A percentile compares a stretch with the other conserved stretches of the same genome.
Conservation (phyloP, 2,888 invertebrate species). For the Xestia c-nigrum region DNA sequence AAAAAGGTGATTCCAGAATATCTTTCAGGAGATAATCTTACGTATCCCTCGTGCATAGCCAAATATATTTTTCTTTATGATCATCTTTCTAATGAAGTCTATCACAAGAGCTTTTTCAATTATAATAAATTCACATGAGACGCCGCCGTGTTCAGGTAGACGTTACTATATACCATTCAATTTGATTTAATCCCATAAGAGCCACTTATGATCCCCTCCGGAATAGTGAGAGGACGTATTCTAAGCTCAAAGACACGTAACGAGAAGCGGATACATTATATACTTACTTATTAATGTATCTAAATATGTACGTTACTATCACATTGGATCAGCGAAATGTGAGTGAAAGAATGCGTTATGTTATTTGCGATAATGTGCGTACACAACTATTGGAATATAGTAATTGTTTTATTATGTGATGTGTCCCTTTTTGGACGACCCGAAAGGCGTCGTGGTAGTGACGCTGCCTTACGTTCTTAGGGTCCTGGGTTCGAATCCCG, state of each 20-base stretch:
- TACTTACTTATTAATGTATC: neutral
- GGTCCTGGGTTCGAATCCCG: too few species aligned
- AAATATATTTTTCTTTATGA: neutral
- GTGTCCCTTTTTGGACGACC: too few species aligned
- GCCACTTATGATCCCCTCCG: constrained; percentile 26
- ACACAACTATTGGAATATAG: neutral
- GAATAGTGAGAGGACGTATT: constrained; percentile 27
- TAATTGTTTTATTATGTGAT: neutral
- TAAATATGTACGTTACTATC: neutral
- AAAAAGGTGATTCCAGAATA: neutral
- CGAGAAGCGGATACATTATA: constrained; percentile 8
- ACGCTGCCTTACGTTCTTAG: too few species aligned
- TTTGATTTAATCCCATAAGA: constrained; percentile 53
- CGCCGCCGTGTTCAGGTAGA: constrained; percentile 35
- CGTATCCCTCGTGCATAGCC: neutral
- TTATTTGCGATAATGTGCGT: neutral
- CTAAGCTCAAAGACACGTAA: constrained; percentile 38
- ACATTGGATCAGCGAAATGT: neutral
- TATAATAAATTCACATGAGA: constrained; percentile 17
- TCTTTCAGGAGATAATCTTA: neutral
- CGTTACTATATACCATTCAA: constrained; percentile 30
- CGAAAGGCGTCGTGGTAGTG: too few species aligned
- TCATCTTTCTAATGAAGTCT: neutral
- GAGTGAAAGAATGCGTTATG: neutral
- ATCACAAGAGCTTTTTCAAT: neutral